Evolutionary conservation across 2,113 vertebrate species (phyloP), one percentile per base, ranked within the genome.

Genomic region (Pelecanoides urinatrix): DNA sequence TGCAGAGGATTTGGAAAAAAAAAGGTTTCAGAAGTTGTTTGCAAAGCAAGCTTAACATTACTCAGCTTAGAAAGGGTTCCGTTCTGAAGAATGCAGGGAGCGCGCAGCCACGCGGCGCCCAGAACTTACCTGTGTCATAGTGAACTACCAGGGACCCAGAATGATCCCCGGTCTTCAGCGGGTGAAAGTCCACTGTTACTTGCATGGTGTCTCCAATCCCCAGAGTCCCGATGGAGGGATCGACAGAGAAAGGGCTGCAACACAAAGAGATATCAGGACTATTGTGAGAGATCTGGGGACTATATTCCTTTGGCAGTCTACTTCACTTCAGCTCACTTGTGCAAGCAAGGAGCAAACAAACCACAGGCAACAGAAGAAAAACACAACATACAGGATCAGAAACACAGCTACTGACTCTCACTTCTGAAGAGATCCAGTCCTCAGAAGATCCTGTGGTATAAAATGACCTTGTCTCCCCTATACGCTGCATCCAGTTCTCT

Each of bases 191-290:
- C 74, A 99, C 97, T 5, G 98, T 98, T 74, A 99, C 98, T 78
- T 99, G 98, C 97, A 98, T 88, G 90, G 95, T 63, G 12, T 98
- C 97, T 2, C 98, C 98, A 19, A 98, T 53, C 9, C 84, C 98
- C 30, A 99, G 97, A 26, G 96, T 98, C 45, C 98, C 99, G 12
- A 47, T 21, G 13, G 97, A 81, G 1, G 98, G 98, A 16, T 94
- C 96, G 11, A 98, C 98, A 25, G 98, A 98, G 97, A 99, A 99
- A 32, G 99, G 99, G 44, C 99, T 99, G 96, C 45, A 97, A 96
- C 16, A 83, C 30, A 96, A 17, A 40, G n/a, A 85, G 2, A 59
- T 0, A 36, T 81, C 49, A 97, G 72, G 21, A 20, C 14, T n/a
- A 15, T 0, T 3, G 23, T 5, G 26, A 80, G 38, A 65, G 9